These are phyloP conservation scores for Laticauda laticaudata DNA, from an alignment of 2,113 vertebrate genomes.

Conservation along the genomic window DNA sequence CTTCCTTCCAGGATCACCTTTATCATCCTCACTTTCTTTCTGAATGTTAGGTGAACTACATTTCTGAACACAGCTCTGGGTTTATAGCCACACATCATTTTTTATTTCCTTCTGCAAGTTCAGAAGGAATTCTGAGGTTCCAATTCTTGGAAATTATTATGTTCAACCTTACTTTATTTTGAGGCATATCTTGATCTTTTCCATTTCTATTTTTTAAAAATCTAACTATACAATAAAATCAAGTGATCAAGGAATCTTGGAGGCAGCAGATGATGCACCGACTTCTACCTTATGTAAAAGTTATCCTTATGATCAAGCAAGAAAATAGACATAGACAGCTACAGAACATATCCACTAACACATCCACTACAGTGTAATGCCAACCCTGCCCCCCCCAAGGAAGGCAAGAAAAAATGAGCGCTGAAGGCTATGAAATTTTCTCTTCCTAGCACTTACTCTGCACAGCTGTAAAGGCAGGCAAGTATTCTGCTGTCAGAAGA, in stretches of 20 bases:
- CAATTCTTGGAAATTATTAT: neutral
- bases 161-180: neutral
- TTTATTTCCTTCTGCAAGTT: neutral
- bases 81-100: neutral
- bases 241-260: neutral
- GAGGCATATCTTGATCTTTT: neutral
- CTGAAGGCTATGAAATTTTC: rapidly evolving
- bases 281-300: neutral
- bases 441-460: conserved; percentile 73
- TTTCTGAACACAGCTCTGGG: neutral
- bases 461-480: conserved; percentile 85
- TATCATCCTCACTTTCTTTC: neutral
- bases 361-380: neutral
- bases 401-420: neutral
- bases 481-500: conserved; percentile 85
- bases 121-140: neutral
- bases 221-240: neutral
- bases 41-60: neutral
- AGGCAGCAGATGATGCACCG: neutral
- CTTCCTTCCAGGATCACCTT: neutral
- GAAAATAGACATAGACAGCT: neutral
- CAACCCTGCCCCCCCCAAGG: rapidly evolving
- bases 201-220: neutral
- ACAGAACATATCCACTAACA: neutral
- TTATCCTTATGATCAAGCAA: neutral